Base-by-base conservation (phyloP, 2,797 vertebrate species). In the Euthynnus affinis region DNA sequence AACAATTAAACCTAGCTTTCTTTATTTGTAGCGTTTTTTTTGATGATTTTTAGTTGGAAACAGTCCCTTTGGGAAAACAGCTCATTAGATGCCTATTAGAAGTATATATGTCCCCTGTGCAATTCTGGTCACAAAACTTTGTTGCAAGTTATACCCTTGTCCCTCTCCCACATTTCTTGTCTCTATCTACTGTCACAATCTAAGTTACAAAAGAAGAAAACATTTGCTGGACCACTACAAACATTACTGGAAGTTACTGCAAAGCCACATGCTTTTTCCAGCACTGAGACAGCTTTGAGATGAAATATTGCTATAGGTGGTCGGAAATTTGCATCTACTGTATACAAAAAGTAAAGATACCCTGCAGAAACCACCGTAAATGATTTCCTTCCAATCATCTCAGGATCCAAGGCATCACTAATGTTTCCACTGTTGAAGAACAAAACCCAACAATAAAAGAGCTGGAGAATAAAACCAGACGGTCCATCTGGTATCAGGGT, bases 401-500 rank as follows among this genome's bases (percentile, higher is more conserved):
- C 34, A 27, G 15, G 14, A 53, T 42, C 37, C 1, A 23, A 70
- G 10, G 46, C 49, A 55, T 7, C 9, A 42, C 15, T 10, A 6
- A 18, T 20, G 29, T 52, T 62, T 80, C 60, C 37, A 66, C 27
- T 25, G 32, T 9, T 46, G 55, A 65, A 34, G 23, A 63, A 75
- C 57, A 27, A 83, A 65, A 63, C 37, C 56, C 29, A 81, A 75
- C 25, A 64, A 29, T 34, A 44, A 82, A 65, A 66, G 76, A 76
- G 42, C 57, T 49, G 76, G 76, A 25, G 55, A 67, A 64, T 59
- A 56, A 55, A 86, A 80, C 57, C 60, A 85, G 57, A 67, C 6
- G 2, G 69, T 62, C 70, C 71, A 84, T 84, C 76, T 82, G 78
- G 74, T 76, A 74, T 65, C 63, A 46, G 60, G 66, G 58, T 32